Conservation (phyloP, 2,888 invertebrate species). For the Torymus tubicola region DNA sequence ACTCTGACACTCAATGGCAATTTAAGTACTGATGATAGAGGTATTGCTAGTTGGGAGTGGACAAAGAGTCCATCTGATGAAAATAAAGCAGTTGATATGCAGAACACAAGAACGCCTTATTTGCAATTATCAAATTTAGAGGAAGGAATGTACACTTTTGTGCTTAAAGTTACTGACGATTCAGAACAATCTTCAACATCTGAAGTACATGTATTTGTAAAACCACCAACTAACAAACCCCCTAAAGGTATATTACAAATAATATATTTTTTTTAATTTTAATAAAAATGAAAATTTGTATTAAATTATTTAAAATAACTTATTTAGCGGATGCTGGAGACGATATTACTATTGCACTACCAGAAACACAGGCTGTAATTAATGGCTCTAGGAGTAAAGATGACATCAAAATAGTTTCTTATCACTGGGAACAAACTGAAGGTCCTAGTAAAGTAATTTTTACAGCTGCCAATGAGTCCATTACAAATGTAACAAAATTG, state of each 20-base stretch:
- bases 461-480: constrained; percentile 79
- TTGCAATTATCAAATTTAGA: constrained; percentile 92
- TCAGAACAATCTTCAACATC: constrained; percentile 92
- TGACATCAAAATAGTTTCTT: constrained; percentile 89
- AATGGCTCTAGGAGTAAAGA: constrained; percentile 90
- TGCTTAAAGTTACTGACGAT: constrained; percentile 93
- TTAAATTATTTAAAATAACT: constrained; percentile 35
- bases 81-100: constrained; percentile 96
- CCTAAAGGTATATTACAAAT: constrained; percentile 80
- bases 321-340: constrained; percentile 78
- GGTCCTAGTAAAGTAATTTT: constrained; percentile 78
- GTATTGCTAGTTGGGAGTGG: constrained; percentile 97
- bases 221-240: constrained; percentile 91
- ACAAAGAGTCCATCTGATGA: constrained; percentile 92
- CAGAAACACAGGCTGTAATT: constrained; percentile 87
- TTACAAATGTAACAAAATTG: constrained; percentile 87
- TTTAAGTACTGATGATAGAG: constrained; percentile 94
- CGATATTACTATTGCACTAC: constrained; percentile 85
- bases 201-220: constrained; percentile 94
- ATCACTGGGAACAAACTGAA: constrained; percentile 89
- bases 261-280: background rate
- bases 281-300: constrained; percentile 7
- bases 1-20: constrained; percentile 91
- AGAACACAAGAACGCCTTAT: constrained; percentile 94
- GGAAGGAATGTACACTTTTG: constrained; percentile 96